Conservation (phyloP, 2,113 vertebrate species). For the Salminus brasiliensis region DNA sequence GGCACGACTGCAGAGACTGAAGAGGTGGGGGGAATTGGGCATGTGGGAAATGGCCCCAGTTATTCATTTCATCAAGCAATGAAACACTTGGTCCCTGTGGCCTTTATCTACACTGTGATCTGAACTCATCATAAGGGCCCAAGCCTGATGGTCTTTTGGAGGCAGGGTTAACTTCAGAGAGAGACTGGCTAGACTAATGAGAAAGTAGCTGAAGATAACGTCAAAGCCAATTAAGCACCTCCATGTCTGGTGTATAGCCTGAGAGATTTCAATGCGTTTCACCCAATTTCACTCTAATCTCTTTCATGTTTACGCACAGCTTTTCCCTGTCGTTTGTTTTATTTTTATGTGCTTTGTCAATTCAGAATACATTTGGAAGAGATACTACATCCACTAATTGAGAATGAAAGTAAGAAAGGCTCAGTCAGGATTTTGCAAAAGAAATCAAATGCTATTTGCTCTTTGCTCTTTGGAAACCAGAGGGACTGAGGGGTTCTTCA, state of each 20-base stretch:
- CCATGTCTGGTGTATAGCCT: slow-evolving; percentile 26
- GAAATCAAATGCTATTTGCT: background rate
- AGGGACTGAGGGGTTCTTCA: background rate
- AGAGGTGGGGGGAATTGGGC: slow-evolving; percentile 8
- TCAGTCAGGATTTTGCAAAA: background rate
- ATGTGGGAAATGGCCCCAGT: slow-evolving; percentile 29
- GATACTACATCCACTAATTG: background rate
- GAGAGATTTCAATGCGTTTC: background rate
- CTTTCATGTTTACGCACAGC: background rate
- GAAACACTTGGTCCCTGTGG: slow-evolving; percentile 30
- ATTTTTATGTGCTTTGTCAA: background rate
- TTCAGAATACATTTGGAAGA: background rate
- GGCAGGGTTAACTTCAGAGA: slow-evolving; percentile 27
- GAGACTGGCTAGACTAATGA: slow-evolving; percentile 31
- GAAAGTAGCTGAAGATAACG: slow-evolving; percentile 28
- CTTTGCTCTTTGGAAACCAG: background rate
- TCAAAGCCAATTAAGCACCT: slow-evolving; percentile 38
- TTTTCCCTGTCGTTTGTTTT: background rate
- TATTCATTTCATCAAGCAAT: slow-evolving; percentile 46
- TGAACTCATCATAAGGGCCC: slow-evolving; percentile 31
- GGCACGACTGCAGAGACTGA: background rate
- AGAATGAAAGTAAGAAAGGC: background rate
- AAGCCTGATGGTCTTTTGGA: slow-evolving; percentile 15
- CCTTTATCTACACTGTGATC: slow-evolving; percentile 32
- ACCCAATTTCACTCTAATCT: slow-evolving; percentile 1